Conservation (phyloP, 2,113 vertebrate genomes). For the Rhinoderma darwinii region DNA sequence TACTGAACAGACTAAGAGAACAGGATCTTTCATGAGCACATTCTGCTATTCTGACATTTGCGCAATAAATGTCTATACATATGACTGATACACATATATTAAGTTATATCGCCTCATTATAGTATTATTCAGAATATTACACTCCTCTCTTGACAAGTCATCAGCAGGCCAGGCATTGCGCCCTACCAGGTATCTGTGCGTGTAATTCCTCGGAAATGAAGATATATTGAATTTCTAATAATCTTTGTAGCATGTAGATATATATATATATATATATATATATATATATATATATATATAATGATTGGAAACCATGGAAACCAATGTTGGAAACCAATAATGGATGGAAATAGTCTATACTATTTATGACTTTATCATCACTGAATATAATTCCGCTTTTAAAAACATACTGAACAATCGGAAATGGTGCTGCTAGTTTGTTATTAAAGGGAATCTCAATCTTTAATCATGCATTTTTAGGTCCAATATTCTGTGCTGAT, state of each 20-base stretch:
- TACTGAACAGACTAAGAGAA: background rate
- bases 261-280: too few relatives aligned
- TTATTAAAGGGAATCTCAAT: too few relatives aligned
- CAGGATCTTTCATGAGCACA: background rate
- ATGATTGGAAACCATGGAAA: slow-evolving; percentile 33
- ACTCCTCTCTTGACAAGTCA: slow-evolving; percentile 11
- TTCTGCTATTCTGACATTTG: background rate
- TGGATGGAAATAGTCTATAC: slow-evolving; percentile 5
- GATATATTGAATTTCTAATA: background rate
- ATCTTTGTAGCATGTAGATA: background rate
- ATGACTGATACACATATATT: background rate
- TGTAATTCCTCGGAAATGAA: background rate
- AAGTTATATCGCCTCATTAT: background rate
- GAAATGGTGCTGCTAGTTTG: too few relatives aligned
- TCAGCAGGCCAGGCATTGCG: background rate
- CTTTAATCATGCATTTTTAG: too few relatives aligned
- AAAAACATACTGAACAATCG: background rate
- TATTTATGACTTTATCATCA: background rate
- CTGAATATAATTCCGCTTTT: background rate
- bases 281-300: background rate
- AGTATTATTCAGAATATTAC: background rate
- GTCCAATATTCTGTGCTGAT: too few relatives aligned
- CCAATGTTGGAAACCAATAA: background rate
- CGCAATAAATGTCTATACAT: background rate
- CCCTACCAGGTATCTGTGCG: background rate